Evolutionary conservation across 30 jellyfish, hydroid and myxozoan species (phyloP).

Genomic region (Aurelia sp.): DNA sequence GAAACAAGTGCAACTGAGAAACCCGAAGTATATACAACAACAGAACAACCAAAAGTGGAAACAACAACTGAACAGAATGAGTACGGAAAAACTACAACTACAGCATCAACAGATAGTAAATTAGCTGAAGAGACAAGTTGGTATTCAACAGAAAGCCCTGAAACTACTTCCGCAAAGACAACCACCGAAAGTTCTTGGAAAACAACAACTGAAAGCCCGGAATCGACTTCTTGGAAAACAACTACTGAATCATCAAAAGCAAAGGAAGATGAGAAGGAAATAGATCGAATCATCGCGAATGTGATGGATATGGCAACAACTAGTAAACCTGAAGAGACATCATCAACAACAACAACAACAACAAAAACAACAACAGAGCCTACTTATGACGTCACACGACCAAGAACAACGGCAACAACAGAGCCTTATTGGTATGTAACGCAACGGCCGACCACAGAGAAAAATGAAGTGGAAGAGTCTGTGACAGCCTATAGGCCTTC

Average conservation of each 20-base stretch:
- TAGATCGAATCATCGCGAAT: slow-evolving; percentile 44
- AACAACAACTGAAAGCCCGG: slow-evolving; percentile 12
- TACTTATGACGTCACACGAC: background rate
- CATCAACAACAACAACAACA: background rate
- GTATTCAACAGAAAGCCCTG: slow-evolving; percentile 5
- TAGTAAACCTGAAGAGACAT: background rate
- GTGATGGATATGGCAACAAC: slow-evolving; percentile 71
- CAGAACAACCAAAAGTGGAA: background rate
- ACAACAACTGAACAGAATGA: background rate
- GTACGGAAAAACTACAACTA: too few species aligned
- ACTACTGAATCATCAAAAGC: slow-evolving; percentile 15
- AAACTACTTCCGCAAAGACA: slow-evolving; percentile 6
- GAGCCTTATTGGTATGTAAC: slow-evolving; percentile 8
- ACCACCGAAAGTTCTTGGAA: slow-evolving; percentile 31
- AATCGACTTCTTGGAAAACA: slow-evolving; percentile 1
- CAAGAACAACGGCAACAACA: slow-evolving; percentile 15
- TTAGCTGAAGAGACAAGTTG: too few species aligned
- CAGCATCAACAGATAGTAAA: too few species aligned
- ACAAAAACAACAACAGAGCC: slow-evolving; percentile 22
- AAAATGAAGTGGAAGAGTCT: background rate
- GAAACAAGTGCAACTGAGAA: background rate
- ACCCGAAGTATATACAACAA: background rate
- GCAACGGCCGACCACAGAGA: background rate
- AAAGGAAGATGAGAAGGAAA: slow-evolving; percentile 49
- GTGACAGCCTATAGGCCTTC: background rate